Conservation (phyloP, 1,140 invertebrate genomes). For the Aphidius gifuensis region DNA sequence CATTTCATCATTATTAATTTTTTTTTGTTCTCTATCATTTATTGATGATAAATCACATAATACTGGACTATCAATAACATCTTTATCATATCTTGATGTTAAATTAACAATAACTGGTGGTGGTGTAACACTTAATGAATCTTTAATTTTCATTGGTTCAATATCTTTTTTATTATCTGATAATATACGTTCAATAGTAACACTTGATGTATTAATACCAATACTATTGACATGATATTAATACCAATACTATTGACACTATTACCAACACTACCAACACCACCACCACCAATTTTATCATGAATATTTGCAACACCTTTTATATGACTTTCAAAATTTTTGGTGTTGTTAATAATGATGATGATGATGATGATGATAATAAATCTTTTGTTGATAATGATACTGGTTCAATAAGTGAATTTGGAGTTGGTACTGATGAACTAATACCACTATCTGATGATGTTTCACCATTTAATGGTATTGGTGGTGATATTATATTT, state of each 20-base stretch:
- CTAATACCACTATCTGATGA: constrained; percentile 50
- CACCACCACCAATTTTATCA: constrained; percentile 48
- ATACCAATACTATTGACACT: no score
- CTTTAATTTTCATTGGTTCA: constrained; percentile 35
- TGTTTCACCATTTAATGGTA: constrained; percentile 48
- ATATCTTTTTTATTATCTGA: constrained; percentile 40
- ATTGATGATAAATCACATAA: constrained; percentile 31
- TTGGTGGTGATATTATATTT: constrained; percentile 48
- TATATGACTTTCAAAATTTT: constrained; percentile 50
- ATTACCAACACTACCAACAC: no score
- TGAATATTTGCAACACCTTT: constrained; percentile 47
- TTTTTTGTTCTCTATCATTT: constrained; percentile 36
- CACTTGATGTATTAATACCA: no score
- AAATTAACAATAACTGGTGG: constrained; percentile 50
- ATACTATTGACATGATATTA: no score
- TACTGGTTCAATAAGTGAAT: constrained; percentile 44
- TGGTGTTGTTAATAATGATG: constrained; percentile 31
- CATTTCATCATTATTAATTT: constrained; percentile 31
- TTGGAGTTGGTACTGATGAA: constrained; percentile 49
- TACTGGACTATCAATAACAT: constrained; percentile 42
- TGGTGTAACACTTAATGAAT: constrained; percentile 43
- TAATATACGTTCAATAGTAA: constrained; percentile 48
- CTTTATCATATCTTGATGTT: constrained; percentile 45
- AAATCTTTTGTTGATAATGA: constrained; percentile 45
- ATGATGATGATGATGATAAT: no score